Conservation (phyloP, 2,797 vertebrate genomes). For the Platalea minor region DNA sequence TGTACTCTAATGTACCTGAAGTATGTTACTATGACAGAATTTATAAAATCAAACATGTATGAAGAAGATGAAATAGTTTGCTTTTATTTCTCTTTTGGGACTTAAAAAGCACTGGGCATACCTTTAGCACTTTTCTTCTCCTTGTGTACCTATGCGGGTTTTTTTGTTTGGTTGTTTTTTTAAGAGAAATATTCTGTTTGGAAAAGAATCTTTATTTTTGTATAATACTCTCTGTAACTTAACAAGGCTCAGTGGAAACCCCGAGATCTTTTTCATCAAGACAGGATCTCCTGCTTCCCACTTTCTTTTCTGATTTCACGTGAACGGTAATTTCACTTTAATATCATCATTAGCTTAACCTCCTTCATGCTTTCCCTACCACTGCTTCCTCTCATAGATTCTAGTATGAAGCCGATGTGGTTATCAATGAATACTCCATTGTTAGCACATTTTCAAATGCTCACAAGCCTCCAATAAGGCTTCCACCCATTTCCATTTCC, state of each 20-base stretch:
- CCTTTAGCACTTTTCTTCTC: background rate
- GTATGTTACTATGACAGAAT: background rate
- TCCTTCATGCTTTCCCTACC: background rate
- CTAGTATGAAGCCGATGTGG: background rate
- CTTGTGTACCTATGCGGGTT: fast-evolving
- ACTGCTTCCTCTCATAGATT: slow-evolving; percentile 27
- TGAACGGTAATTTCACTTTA: background rate
- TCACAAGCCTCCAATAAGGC: background rate
- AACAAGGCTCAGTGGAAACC: background rate
- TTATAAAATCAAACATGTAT: background rate
- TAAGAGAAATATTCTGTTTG: background rate
- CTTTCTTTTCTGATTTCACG: background rate
- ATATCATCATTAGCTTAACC: background rate
- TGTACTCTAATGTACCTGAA: background rate
- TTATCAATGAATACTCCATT: slow-evolving; percentile 60
- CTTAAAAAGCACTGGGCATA: background rate
- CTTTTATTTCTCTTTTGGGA: background rate
- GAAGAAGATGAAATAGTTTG: background rate
- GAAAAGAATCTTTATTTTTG: background rate
- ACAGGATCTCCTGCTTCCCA: background rate
- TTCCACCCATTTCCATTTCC: slow-evolving; percentile 58
- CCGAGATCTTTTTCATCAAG: background rate
- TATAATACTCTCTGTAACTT: background rate
- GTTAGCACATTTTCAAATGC: slow-evolving; percentile 33
- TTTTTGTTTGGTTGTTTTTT: background rate